Conservation (phyloP, 2,888 invertebrate genomes). For the Ophonus ardosiacus region DNA sequence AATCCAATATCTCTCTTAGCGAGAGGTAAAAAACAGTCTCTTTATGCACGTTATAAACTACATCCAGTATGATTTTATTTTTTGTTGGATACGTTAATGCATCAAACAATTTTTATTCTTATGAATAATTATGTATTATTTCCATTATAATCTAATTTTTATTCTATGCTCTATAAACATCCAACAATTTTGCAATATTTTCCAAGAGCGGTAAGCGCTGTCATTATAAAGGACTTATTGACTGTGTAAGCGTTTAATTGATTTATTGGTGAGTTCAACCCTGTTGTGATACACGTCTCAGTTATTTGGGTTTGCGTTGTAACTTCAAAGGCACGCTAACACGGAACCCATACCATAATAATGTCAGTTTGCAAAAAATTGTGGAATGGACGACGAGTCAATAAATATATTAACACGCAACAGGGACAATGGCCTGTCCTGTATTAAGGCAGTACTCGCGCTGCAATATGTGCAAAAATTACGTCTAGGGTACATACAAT, state of each 20-base stretch:
- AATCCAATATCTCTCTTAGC: too few relatives aligned
- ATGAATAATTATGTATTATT: background rate
- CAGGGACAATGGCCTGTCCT: conserved; percentile 11
- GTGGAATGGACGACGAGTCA: background rate
- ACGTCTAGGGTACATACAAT: too few relatives aligned
- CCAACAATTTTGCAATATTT: background rate
- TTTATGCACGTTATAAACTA: too few relatives aligned
- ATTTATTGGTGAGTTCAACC: conserved; percentile 5
- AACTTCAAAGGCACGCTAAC: conserved; percentile 13
- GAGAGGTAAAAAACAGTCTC: too few relatives aligned
- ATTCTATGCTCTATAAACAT: background rate
- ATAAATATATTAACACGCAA: conserved; percentile 13
- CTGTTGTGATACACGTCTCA: background rate
- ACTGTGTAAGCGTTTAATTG: background rate
- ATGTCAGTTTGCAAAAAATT: conserved; percentile 9
- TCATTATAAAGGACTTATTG: background rate
- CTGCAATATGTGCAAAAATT: too few relatives aligned
- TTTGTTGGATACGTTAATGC: too few relatives aligned
- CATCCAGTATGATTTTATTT: too few relatives aligned
- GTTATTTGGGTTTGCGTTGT: background rate
- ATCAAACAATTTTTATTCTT: background rate
- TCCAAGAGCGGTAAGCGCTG: background rate
- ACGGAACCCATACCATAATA: conserved; percentile 13
- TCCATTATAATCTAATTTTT: background rate
- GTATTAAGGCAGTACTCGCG: too few relatives aligned